Conservation (phyloP, 2,888 invertebrate species). For the Ditula angustiorana region DNA sequence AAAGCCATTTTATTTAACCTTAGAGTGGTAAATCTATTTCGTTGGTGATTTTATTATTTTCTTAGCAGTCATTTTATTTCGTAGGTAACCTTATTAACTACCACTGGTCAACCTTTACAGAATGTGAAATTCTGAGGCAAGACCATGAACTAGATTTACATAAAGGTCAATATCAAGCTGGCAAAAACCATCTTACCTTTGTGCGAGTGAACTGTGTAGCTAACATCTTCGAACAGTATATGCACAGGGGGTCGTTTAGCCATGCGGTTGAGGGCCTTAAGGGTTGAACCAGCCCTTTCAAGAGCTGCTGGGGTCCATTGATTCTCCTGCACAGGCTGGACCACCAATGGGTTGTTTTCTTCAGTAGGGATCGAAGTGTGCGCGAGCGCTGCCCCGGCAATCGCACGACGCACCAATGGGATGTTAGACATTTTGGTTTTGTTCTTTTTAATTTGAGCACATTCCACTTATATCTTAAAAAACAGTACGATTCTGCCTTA, state of each 20-base stretch:
- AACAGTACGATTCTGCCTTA: not conserved
- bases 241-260: constrained; percentile 86
- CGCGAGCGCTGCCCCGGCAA: constrained; percentile 71
- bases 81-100: not conserved
- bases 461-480: not conserved
- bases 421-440: constrained; percentile 65
- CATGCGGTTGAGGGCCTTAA: constrained; percentile 83
- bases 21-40: no score
- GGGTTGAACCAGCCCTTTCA: constrained; percentile 78
- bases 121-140: not conserved
- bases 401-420: constrained; percentile 75
- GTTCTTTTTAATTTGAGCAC: not conserved
- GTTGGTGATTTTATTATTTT: no score
- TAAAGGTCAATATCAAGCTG: not conserved
- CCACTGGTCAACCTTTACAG: not conserved
- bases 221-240: constrained; percentile 86
- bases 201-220: constrained; percentile 78
- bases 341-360: constrained; percentile 53
- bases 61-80: no score
- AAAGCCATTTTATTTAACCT: no score
- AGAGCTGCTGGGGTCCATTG: constrained; percentile 80
- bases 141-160: not conserved
- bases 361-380: constrained; percentile 51
- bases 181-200: constrained; percentile 60
- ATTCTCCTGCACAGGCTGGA: constrained; percentile 61